These are phyloP conservation scores for Acyrthosiphon pisum DNA, from an alignment of 1,140 invertebrate species.

Conservation along the genomic window DNA sequence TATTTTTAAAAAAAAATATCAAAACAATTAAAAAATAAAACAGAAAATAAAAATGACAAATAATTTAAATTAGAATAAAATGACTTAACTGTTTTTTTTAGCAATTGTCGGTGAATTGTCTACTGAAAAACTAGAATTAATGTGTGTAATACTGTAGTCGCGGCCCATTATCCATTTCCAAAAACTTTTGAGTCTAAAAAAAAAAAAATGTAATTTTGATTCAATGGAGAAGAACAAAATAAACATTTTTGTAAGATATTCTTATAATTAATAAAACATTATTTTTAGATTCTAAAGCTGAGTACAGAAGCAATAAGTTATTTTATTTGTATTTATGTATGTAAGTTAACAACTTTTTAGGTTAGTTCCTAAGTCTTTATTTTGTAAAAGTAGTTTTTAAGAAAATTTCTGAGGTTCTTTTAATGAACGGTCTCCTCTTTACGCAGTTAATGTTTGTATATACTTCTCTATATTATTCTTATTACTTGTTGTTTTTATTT, in stretches of 20 bases:
- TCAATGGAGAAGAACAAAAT: not conserved
- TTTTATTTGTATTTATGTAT: too few relatives aligned
- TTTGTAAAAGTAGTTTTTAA: not conserved
- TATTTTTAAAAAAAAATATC: not conserved
- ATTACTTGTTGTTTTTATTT: too few relatives aligned
- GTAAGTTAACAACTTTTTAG: too few relatives aligned
- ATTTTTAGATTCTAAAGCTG: not conserved
- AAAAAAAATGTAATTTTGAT: not conserved
- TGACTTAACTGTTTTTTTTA: constrained; percentile 44
- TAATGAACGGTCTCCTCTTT: too few relatives aligned
- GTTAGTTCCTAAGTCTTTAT: not conserved
- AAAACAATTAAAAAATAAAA: constrained; percentile 26
- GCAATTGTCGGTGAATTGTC: constrained; percentile 41
- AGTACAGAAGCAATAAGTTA: not conserved
- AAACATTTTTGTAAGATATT: not conserved
- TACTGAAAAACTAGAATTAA: constrained; percentile 52
- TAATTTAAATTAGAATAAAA: constrained; percentile 3
- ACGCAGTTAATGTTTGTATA: too few relatives aligned
- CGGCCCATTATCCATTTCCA: constrained; percentile 53
- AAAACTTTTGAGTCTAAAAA: constrained; percentile 51
- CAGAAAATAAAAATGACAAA: constrained; percentile 1
- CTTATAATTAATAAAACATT: not conserved
- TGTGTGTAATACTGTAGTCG: constrained; percentile 47
- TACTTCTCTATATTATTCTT: too few relatives aligned
- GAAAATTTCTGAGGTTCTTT: not conserved